These are phyloP conservation scores for Neodiprion virginianus DNA, from an alignment of 1,140 invertebrate genomes.

Conservation along the genomic window DNA sequence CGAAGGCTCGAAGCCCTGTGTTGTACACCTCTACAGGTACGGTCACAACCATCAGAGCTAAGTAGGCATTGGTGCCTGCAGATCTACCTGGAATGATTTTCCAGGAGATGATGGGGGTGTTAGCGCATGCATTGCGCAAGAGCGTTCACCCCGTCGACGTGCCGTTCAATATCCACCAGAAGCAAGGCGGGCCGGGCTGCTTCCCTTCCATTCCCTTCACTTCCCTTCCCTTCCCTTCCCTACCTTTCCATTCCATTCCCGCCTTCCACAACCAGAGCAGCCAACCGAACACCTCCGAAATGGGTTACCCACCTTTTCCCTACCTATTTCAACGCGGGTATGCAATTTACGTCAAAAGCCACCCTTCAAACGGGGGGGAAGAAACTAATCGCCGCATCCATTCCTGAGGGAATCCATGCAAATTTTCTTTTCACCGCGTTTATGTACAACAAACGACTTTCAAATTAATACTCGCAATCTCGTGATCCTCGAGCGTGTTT, in stretches of 20 bases:
- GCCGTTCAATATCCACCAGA: slow-evolving; percentile 50
- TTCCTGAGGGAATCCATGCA: neutral
- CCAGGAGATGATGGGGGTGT: neutral
- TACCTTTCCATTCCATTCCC: too few species aligned
- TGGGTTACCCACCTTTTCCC: slow-evolving; percentile 44
- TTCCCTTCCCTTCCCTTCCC: too few species aligned
- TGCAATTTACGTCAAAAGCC: too few species aligned
- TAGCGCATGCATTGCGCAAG: slow-evolving; percentile 50
- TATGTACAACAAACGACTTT: too few species aligned
- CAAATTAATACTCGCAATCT: too few species aligned
- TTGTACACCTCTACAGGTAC: too few species aligned
- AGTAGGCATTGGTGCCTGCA: neutral
- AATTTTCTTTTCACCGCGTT: neutral
- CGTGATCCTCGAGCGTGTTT: too few species aligned
- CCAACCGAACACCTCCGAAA: slow-evolving; percentile 35
- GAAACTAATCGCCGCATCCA: too few species aligned
- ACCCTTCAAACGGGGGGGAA: too few species aligned
- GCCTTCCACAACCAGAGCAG: slow-evolving; percentile 29
- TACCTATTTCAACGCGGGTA: slow-evolving; percentile 14
- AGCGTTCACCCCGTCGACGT: slow-evolving; percentile 54
- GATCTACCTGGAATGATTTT: neutral
- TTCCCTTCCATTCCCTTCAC: too few species aligned
- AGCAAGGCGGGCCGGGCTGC: neutral
- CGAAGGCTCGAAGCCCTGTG: too few species aligned
- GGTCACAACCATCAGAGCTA: neutral